Evolutionary conservation across 1,140 invertebrate species (phyloP), one percentile per base, ranked within the genome.

Genomic region (Drosophila gunungcola): DNA sequence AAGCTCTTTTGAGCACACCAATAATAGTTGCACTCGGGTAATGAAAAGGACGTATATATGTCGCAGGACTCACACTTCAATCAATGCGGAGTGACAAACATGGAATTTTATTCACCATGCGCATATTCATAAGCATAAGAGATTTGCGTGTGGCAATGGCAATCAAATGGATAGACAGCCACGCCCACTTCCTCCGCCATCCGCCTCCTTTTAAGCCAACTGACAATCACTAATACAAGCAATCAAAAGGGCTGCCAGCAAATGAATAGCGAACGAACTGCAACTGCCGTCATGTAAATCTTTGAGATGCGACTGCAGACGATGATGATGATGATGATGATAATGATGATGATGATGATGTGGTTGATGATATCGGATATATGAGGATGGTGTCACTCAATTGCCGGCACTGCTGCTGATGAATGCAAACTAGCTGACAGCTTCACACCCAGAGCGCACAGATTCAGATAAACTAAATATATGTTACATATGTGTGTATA

Each of bases 51-150:
- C 13, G 10, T 27, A n/a, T 39, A 27, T 12, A 13, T 25, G 1
- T 12, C 4, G 11, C n/a, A 49, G 67, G 64, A 72, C 68, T 70
- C 51, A 57, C 60, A 61, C 53, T 89, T 70, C 72, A 69, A 79
- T 86, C 79, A 86, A 72, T 72, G 54, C 43, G 45, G 54, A 55
- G 60, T 76, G 79, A 89, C 76, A 89, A 83, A 67, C 72, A 68
- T 53, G 69, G 12, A 62, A 76, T 76, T 78, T 80, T 62, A 65
- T 51, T 73, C 29, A 13, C 43, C 42, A 36, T 51, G 39, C 42
- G 83, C 61, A 86, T 88, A 89, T 88, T 88, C 83, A 88, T 88
- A 89, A 89, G 84, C 84, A 77, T 76, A 83, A 80, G 78, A 74
- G 79, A 88, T 79, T 86, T 79, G 16, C 49, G 72, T 68, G 55